Percentiles rank a stretch among this genome's conserved stretches.
Evolutionary conservation across 2,113 vertebrate genomes (phyloP).

Genomic region (Trogon surrucura): DNA sequence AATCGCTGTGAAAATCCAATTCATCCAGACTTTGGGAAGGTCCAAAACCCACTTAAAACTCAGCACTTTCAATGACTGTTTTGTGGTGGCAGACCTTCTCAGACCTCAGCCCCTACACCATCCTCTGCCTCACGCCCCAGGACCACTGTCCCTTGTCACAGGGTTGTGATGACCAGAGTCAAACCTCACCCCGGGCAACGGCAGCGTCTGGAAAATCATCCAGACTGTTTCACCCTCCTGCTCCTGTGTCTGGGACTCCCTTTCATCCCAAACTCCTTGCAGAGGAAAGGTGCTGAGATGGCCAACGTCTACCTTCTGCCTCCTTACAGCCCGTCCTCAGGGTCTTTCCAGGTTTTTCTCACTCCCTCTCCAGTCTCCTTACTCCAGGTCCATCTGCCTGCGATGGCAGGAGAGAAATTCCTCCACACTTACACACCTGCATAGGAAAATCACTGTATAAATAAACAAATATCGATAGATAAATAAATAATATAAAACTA

Average conservation of each 20-base stretch:
- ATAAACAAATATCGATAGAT: no score
- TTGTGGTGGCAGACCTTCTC: neutral
- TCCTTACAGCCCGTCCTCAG: neutral
- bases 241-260: neutral
- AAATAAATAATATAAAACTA: no score
- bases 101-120: neutral
- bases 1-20: neutral
- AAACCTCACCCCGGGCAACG: neutral
- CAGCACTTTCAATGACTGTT: neutral
- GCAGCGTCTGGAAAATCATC: neutral
- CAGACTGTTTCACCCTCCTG: neutral
- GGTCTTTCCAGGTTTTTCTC: neutral
- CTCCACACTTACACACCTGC: neutral
- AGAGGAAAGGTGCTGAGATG: neutral
- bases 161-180: neutral
- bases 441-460: rapidly evolving
- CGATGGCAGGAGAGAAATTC: neutral
- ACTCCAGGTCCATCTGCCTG: neutral
- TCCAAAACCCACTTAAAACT: neutral
- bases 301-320: neutral
- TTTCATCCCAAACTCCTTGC: neutral
- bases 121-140: neutral
- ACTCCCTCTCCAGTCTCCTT: neutral
- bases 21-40: neutral
- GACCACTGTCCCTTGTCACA: neutral